Evolutionary conservation across 2,888 invertebrate species (phyloP), one percentile per base, ranked within the genome.

Genomic region (Lepas anatifera): DNA sequence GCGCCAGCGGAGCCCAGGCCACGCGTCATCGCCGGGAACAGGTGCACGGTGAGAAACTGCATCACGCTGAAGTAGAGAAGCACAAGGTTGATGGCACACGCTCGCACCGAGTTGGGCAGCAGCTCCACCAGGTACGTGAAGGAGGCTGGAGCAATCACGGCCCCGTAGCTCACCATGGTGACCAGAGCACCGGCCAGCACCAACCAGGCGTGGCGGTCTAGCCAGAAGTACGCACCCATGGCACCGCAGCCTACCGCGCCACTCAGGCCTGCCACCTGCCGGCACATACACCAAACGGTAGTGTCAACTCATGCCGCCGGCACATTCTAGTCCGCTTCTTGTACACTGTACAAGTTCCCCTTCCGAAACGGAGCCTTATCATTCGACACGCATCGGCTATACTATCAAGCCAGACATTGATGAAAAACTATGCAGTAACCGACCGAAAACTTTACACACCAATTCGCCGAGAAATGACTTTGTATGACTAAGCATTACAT

Each of bases 61-160:
- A 39, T 25, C 39, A 64, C 8, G 39, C 64, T 64, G 64, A 64
- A 64, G 39, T 64, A 64, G 25, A 64, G 39, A n/a, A 64, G 39
- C 64, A 64, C 64, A n/a, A 64, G 6, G 25, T 39, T 64, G 64
- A 64, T 64, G 37, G 39, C 22, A n/a, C 37, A 16, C 25, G 64
- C n/a, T 8, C 64, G 64, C 39, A 35, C 35, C 11, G 25, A 18
- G 25, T 37, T 64, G 25, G 64, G 39, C 64, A 64, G 25, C 39
- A 64, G n/a, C 25, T 64, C 64, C 2, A 64, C 64, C 64, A 64
- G 64, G 25, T 39, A 39, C 25, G 37, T 39, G 64, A 64, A 64
- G 37, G 39, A 22, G 64, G 25, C 35, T 13, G 64, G 64, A 10
- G 39, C 37, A 11, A 64, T 39, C 25, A 37, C 64, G 39, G 25